These are phyloP conservation scores for Trichogramma pretiosum DNA, from an alignment of 1,140 invertebrate genomes.

Conservation along the genomic window DNA sequence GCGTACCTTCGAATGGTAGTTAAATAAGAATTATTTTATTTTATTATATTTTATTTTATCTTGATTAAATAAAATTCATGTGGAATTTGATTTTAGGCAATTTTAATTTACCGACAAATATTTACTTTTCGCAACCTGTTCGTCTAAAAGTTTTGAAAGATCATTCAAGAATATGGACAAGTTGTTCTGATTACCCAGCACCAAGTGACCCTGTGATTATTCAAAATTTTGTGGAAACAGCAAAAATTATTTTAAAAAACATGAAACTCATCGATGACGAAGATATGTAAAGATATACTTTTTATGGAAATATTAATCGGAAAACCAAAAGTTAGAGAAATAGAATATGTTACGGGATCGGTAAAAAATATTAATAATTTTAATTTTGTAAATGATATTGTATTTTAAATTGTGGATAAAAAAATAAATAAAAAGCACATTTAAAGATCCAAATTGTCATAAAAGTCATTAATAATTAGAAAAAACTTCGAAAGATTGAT, in stretches of 20 bases:
- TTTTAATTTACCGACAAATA: conserved; percentile 22
- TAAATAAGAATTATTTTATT: background rate
- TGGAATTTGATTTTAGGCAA: conserved; percentile 14
- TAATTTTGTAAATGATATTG: too few species aligned
- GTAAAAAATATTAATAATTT: too few species aligned
- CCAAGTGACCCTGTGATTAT: conserved; percentile 17
- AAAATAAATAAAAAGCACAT: too few species aligned
- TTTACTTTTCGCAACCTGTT: conserved; percentile 26
- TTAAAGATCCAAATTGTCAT: too few species aligned
- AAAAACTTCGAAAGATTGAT: too few species aligned
- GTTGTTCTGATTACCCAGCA: conserved; percentile 22
- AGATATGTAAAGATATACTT: background rate
- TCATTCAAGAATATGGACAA: conserved; percentile 19
- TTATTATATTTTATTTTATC: conserved; percentile 24
- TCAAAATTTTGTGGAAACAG: conserved; percentile 19
- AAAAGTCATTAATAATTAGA: too few species aligned
- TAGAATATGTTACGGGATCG: too few species aligned
- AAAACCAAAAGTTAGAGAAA: too few species aligned
- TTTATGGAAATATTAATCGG: too few species aligned
- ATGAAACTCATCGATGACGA: background rate
- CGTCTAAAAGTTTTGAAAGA: conserved; percentile 17
- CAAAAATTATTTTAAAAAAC: conserved; percentile 6
- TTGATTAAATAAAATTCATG: background rate
- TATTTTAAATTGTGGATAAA: too few species aligned
- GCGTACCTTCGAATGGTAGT: conserved; percentile 23